These are phyloP conservation scores for Melanotaenia trifasciata DNA, from an alignment of 2,797 vertebrate species.

Conservation along the genomic window DNA sequence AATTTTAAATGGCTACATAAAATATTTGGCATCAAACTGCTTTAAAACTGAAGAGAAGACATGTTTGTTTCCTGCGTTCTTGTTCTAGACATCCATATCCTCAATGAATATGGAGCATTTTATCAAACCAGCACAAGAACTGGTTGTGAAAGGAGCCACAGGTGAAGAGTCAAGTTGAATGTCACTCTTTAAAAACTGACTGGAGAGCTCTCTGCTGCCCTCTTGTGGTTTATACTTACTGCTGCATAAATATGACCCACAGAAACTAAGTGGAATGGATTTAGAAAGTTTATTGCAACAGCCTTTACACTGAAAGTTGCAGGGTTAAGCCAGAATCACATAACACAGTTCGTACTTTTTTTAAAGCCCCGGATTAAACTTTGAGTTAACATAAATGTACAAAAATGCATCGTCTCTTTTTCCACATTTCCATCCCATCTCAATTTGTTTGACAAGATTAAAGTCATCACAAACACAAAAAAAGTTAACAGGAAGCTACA, in stretches of 20 bases:
- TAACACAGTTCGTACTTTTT: slow-evolving; percentile 11
- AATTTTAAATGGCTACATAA: background rate
- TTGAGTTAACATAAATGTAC: slow-evolving; percentile 25
- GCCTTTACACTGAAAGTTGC: background rate
- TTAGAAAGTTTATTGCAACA: slow-evolving; percentile 66
- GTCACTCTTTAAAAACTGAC: too few relatives aligned
- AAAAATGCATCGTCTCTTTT: background rate
- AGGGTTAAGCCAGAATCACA: slow-evolving; percentile 43
- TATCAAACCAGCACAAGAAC: background rate
- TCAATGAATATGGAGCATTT: background rate
- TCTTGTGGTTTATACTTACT: slow-evolving; percentile 24
- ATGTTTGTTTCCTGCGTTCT: background rate
- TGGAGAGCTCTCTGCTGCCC: slow-evolving; percentile 36
- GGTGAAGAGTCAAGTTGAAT: background rate
- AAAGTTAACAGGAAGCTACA: slow-evolving; percentile 12
- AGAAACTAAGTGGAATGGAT: slow-evolving; percentile 20
- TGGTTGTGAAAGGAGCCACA: background rate
- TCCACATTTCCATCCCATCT: background rate
- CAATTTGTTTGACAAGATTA: background rate
- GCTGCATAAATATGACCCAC: background rate
- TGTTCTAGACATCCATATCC: background rate
- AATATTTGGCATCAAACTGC: background rate
- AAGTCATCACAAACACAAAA: slow-evolving; percentile 27
- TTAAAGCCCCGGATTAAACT: background rate
- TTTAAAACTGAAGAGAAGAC: background rate